phyloP scores from a whole-genome alignment of 2,888 invertebrate genomes.

The Drosophila anomelani region DNA sequence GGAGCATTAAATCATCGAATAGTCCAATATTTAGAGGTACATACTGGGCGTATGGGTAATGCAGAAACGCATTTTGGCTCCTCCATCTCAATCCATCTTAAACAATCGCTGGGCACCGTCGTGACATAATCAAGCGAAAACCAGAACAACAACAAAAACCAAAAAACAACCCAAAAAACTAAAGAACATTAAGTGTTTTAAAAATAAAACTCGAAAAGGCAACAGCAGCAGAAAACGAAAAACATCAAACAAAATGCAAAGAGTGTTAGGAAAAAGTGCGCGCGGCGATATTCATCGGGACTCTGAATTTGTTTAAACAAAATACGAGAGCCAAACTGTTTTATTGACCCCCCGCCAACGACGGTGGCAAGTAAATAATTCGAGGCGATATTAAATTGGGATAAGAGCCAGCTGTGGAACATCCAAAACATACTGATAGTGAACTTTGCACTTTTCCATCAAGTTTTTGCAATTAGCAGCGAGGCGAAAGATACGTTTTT shows the following conservation, averaged over 20 bases:
- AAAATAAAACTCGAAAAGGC: constrained; percentile 48
- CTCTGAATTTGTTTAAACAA: constrained; percentile 36
- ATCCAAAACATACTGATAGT: constrained; percentile 23
- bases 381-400: constrained; percentile 28
- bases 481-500: constrained; percentile 22
- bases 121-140: constrained; percentile 66
- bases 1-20: constrained; percentile 34
- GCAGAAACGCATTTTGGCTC: constrained; percentile 44
- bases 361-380: constrained; percentile 29
- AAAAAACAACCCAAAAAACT: constrained; percentile 27
- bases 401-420: constrained; percentile 42
- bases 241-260: constrained; percentile 52
- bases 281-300: constrained; percentile 21
- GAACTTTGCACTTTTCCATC: constrained; percentile 59
- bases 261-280: constrained; percentile 35
- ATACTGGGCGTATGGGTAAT: constrained; percentile 37
- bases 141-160: constrained; percentile 6
- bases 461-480: constrained; percentile 32
- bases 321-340: constrained; percentile 26
- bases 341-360: constrained; percentile 37
- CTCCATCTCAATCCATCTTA: neutral
- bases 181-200: constrained; percentile 52
- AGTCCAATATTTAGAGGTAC: constrained; percentile 32
- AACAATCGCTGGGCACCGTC: constrained; percentile 54
- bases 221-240: constrained; percentile 33